Evolutionary conservation across 2,113 vertebrate species (phyloP).

Genomic region (Athene noctua): DNA sequence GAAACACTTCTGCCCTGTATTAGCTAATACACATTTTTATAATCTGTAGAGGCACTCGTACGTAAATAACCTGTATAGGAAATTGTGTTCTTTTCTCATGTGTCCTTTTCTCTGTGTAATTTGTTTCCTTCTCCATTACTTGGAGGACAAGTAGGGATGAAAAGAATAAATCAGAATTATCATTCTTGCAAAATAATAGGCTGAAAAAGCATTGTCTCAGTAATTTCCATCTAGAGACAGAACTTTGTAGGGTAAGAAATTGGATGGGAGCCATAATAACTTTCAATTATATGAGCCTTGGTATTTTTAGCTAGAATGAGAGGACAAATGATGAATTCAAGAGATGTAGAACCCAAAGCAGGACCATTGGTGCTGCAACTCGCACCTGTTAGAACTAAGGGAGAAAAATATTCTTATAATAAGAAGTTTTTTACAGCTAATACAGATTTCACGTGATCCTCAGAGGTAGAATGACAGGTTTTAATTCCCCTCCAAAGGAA

Average conservation of each 20-base stretch:
- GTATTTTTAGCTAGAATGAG: conserved; percentile 8
- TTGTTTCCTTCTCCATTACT: background rate
- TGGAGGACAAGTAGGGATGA: background rate
- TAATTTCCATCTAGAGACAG: background rate
- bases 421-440: background rate
- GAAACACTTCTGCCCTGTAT: background rate
- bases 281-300: background rate
- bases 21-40: background rate
- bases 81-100: background rate
- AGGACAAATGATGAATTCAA: background rate
- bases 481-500: background rate
- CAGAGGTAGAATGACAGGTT: background rate
- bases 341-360: background rate
- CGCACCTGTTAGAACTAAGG: background rate
- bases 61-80: background rate
- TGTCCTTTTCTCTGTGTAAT: background rate
- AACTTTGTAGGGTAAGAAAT: background rate
- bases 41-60: background rate
- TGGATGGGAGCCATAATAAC: background rate
- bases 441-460: background rate
- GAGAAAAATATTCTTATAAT: background rate
- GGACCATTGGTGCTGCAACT: background rate
- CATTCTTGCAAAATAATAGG: conserved; percentile 1
- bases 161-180: conserved; percentile 11
- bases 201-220: background rate